Conservation (phyloP, 2,113 vertebrate genomes). For the Pyrgilauda ruficollis region DNA sequence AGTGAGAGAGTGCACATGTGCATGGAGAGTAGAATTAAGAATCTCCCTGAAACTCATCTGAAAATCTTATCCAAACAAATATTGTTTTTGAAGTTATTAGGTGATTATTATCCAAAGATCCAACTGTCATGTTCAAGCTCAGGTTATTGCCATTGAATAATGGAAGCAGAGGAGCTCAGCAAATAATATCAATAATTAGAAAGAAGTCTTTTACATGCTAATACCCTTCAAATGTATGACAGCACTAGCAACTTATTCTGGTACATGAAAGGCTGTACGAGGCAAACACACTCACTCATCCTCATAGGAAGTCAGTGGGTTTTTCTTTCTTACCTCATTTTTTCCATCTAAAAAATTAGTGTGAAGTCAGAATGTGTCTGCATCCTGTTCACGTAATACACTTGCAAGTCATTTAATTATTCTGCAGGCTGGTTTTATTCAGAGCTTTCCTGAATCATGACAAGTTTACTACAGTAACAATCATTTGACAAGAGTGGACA, state of each 20-base stretch:
- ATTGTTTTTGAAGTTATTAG: neutral
- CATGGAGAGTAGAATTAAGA: neutral
- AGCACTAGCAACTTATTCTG: neutral
- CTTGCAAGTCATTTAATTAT: neutral
- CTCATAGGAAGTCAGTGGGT: neutral
- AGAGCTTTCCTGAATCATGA: neutral
- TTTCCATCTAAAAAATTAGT: neutral
- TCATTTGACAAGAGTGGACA: neutral
- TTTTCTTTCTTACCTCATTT: neutral
- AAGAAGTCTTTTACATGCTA: neutral
- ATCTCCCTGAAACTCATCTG: neutral
- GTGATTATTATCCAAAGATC: neutral
- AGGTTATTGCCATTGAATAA: neutral
- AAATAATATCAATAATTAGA: neutral
- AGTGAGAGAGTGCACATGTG: neutral
- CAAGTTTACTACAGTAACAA: neutral
- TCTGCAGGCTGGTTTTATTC: neutral
- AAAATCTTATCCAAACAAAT: conserved; percentile 19
- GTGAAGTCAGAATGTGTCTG: neutral
- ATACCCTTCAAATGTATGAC: neutral
- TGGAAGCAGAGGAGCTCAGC: neutral
- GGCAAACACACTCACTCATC: neutral
- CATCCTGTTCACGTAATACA: neutral
- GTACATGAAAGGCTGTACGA: neutral
- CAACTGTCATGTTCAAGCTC: neutral